These are phyloP conservation scores for Halichoerus grypus DNA, from an alignment of 2,113 vertebrate species.

Conservation along the genomic window DNA sequence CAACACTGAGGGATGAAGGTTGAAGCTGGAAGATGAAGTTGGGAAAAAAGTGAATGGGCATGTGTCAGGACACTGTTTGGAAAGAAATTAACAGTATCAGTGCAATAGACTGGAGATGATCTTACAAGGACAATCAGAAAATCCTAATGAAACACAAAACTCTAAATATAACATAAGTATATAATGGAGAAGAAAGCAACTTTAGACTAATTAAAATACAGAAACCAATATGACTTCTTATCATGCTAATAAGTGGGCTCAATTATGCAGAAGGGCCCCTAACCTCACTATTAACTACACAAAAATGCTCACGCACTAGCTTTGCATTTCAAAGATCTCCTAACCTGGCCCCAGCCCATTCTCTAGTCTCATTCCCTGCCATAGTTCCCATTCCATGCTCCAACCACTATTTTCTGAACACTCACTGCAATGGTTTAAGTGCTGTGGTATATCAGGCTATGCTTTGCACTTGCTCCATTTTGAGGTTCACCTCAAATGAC, in stretches of 20 bases:
- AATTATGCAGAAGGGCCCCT: not conserved
- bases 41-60: not conserved
- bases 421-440: not conserved
- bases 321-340: slow-evolving; percentile 1
- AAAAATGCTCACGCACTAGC: not conserved
- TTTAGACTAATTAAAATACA: slow-evolving; percentile 1
- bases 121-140: slow-evolving; percentile 41
- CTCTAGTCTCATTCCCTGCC: not conserved
- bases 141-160: slow-evolving; percentile 14
- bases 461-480: not conserved
- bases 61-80: not conserved
- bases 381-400: not conserved
- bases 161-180: slow-evolving; percentile 26
- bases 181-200: slow-evolving; percentile 6
- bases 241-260: not conserved
- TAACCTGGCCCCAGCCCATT: not conserved
- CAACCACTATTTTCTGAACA: not conserved
- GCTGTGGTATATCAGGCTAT: not conserved
- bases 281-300: not conserved
- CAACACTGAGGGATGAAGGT: not conserved
- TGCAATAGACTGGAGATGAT: not conserved
- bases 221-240: slow-evolving; percentile 26
- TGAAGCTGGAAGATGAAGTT: not conserved
- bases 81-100: not conserved
- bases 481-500: not conserved